Percentiles rank a stretch among this genome's conserved stretches.
Conservation (phyloP, 2,113 vertebrate species). For the Eurystomus gularis region DNA sequence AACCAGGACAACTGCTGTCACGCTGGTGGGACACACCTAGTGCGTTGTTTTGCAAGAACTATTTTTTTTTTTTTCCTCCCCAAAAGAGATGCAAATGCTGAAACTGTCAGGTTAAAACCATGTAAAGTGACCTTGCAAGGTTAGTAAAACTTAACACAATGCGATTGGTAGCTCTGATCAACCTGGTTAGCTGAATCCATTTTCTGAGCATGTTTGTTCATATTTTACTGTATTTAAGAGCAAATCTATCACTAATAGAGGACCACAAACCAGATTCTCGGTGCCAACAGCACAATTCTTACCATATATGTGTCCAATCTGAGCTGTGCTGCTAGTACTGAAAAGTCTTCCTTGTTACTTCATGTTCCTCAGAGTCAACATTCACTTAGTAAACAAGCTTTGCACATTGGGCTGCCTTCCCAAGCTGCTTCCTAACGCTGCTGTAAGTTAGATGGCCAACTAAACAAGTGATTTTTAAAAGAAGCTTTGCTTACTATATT, state of each 20-base stretch:
- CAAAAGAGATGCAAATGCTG: not conserved
- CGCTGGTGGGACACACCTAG: not conserved
- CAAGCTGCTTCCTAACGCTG: not conserved
- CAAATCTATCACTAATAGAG: not conserved
- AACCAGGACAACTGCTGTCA: not conserved
- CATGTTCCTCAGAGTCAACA: not conserved
- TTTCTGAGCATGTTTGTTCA: not conserved
- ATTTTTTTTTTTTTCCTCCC: not conserved
- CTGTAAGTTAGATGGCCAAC: not conserved
- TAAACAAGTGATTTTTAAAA: not conserved
- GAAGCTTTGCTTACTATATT: not conserved
- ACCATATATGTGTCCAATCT: not conserved
- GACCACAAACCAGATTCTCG: not conserved
- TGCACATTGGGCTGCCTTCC: not conserved
- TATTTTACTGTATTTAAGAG: not conserved
- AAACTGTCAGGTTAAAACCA: not conserved
- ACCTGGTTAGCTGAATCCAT: not conserved
- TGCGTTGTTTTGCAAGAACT: rapidly evolving
- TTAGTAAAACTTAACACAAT: not conserved
- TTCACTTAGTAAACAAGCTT: not conserved
- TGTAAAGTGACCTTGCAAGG: not conserved
- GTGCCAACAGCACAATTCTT: not conserved
- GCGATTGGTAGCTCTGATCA: not conserved
- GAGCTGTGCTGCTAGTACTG: not conserved
- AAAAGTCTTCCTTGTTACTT: not conserved